A percentile compares a stretch with the other conserved stretches of the same genome.
These are phyloP conservation scores for Ochotona curzoniae DNA, from an alignment of 2,113 vertebrate genomes.

Conservation along the genomic window DNA sequence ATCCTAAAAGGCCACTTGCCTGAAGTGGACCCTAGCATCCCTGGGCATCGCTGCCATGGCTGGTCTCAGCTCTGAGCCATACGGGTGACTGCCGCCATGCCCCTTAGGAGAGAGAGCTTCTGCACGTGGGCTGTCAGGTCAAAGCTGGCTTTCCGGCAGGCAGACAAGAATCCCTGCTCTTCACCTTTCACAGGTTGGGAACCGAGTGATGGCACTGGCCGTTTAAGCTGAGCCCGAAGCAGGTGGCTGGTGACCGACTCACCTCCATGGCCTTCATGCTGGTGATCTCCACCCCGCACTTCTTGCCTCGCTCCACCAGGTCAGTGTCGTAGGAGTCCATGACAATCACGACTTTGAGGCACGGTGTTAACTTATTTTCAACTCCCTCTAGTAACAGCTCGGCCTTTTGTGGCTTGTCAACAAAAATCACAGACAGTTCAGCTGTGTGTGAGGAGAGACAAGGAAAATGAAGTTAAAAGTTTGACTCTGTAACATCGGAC, in stretches of 20 bases:
- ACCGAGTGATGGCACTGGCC: fast-evolving
- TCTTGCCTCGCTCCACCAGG: conserved; percentile 88
- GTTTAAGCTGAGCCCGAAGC: not conserved
- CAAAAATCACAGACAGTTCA: conserved; percentile 92
- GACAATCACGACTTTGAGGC: conserved; percentile 90
- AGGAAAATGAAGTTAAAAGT: conserved; percentile 9
- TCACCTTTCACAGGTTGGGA: not conserved
- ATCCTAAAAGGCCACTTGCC: not conserved
- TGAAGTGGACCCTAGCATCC: not conserved
- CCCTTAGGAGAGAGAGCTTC: not conserved
- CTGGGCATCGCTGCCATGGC: not conserved
- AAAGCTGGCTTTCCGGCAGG: not conserved
- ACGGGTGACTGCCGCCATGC: fast-evolving
- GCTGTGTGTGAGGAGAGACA: conserved; percentile 84
- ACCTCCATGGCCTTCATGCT: conserved; percentile 93
- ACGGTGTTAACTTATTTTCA: conserved; percentile 84
- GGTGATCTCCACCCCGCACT: conserved; percentile 90
- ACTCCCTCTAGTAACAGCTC: conserved; percentile 88
- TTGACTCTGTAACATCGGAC: not conserved
- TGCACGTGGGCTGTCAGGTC: fast-evolving
- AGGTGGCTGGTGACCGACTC: conserved; percentile 23
- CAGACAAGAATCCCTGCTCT: not conserved
- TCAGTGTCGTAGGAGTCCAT: conserved; percentile 91
- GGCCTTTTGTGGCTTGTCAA: conserved; percentile 93
- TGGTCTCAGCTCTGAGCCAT: not conserved